Evolutionary conservation across 2,888 invertebrate genomes (phyloP), one percentile per base, ranked within the genome.

Genomic region (Melinaea marsaeus): DNA sequence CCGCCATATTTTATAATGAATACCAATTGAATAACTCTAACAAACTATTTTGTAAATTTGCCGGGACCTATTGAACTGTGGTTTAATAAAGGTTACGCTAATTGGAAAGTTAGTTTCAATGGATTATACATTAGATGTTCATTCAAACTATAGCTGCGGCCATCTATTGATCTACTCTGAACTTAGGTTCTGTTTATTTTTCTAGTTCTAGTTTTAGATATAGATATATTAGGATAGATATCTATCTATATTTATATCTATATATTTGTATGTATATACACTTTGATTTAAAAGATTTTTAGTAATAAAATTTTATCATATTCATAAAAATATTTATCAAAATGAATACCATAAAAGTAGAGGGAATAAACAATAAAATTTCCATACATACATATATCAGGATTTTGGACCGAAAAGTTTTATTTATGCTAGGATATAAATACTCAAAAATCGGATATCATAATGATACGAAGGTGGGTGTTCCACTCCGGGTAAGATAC

Each of bases 1-100:
- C 76, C 75, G 80, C 77, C 78, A 78, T 79, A 75, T 73, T 75
- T 75, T 75, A 80, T 79, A 80, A 81, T 79, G 75, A 78, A 75
- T 76, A 76, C 72, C 76, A 79, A 79, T 76, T 77, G 77, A 78
- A 78, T 79, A 73, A 74, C 74, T 75, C 70, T 69, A 73, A 76
- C 70, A 71, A 70, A 83, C 81, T 81, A 80, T 83, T 76, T 72
- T 70, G 70, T 72, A 69, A 79, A 79, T 77, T 77, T 57, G 62
- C 59, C 47, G 55, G 72, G 63, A 62, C 69, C 74, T 68, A 77
- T 76, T 76, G 73, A 77, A 71, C 72, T 73, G 58, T 68, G 68
- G 69, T 68, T 72, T 67, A 71, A 69, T 70, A 72, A 68, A 67
- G 68, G 65, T 67, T 69, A 69, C 69, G 74, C 45, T 78, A 75